Evolutionary conservation across 2,113 vertebrate genomes (phyloP), one percentile per base, ranked within the genome.

Genomic region (Psammodynastes pulverulentus): DNA sequence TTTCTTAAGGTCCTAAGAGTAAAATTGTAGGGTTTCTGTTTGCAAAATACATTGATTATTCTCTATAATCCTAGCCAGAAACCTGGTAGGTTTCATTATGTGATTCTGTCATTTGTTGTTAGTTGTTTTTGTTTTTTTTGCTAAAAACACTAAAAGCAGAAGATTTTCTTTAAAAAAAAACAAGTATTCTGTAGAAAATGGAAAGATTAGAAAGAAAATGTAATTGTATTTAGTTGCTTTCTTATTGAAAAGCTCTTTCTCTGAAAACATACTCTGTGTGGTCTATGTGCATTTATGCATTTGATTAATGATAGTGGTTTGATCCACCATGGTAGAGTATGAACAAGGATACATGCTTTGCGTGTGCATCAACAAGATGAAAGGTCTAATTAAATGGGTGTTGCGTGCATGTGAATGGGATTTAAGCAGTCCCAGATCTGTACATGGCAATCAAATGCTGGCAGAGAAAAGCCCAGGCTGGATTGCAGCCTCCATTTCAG

Each of bases 161-260:
- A 43, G 58, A 6, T 19, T n/a, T 21, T 54, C 4, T 29, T 84
- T 13, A 6, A 17, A 21, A 46, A 51, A 26, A 79, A 92, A 67
- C 15, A 79, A 56, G 45, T 43, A 26, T 23, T 91, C 24, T 52
- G 2, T 58, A 88, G 26, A 87, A 24, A 39, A 15, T 53, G 1
- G 87, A 54, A 91, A 0, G 89, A 1, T 85, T 62, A 49, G 51
- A 89, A 89, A 89, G 45, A 88, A 92, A 85, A 56, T 19, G 19
- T 4, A n/a, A 13, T 92, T 84, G 29, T 46, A 84, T 89, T 84
- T 58, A 48, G 91, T 46, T 49, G 23, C 49, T 92, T 48, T 91
- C 34, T 56, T 15, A 85, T 96, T 94, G 85, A 88, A 92, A 90
- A 91, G 49, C 26, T 34, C 15, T 49, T 95, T 95, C 86, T 56